Evolutionary conservation across 2,797 vertebrate genomes (phyloP).

Genomic region (Odontamblyopus rebecca): DNA sequence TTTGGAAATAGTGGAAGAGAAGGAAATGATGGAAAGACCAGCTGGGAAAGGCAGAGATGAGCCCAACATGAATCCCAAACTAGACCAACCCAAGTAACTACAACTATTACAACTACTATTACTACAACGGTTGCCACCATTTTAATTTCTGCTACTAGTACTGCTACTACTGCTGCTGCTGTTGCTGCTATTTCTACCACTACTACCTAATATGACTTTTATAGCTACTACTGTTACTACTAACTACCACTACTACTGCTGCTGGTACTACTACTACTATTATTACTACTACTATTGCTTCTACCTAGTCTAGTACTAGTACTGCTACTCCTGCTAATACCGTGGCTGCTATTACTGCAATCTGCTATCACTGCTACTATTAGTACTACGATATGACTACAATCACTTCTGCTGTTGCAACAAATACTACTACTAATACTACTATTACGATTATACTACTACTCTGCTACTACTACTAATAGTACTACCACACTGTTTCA

Average conservation of each 20-base stretch:
- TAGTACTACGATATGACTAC: not conserved
- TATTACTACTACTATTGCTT: not conserved
- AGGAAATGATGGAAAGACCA: slow-evolving; percentile 84
- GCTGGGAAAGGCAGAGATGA: slow-evolving; percentile 97
- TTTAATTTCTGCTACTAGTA: not conserved
- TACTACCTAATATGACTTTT: not conserved
- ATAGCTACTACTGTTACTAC: not conserved
- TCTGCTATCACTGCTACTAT: not conserved
- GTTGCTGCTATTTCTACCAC: not conserved
- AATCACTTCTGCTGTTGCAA: not conserved
- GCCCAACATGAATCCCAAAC: slow-evolving; percentile 98
- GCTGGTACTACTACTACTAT: not conserved
- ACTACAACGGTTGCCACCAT: not conserved
- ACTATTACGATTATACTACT: not conserved
- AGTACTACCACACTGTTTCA: not conserved
- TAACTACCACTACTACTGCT: not conserved
- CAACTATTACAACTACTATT: not conserved
- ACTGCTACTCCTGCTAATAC: not conserved
- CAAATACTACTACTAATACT: not conserved
- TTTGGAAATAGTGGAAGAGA: slow-evolving; percentile 90
- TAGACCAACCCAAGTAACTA: slow-evolving; percentile 90
- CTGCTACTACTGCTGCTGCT: not conserved
- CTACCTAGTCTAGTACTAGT: not conserved
- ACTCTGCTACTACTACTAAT: no score
- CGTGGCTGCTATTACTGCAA: not conserved